Evolutionary conservation across 2,797 vertebrate species (phyloP).

Genomic region (Anguilla pacifica): DNA sequence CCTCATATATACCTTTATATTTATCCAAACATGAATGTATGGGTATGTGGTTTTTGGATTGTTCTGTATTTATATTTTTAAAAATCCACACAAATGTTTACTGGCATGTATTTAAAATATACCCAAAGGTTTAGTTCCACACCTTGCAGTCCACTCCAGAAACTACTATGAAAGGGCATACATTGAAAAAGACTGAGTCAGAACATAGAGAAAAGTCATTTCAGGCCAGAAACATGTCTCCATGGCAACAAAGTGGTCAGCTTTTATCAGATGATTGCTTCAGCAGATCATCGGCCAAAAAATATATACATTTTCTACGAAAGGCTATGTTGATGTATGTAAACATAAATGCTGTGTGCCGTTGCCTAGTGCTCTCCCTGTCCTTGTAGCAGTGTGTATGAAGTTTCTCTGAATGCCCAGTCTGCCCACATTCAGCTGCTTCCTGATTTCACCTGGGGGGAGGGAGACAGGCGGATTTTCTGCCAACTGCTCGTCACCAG

Average conservation of each 20-base stretch:
- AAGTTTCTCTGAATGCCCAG: too few relatives aligned
- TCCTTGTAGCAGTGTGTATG: not conserved
- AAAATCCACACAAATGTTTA: too few relatives aligned
- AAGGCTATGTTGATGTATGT: not conserved
- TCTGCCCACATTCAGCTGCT: not conserved
- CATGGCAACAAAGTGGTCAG: not conserved
- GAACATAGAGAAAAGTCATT: not conserved
- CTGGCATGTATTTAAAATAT: not conserved
- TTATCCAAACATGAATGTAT: too few relatives aligned
- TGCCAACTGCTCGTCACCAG: conserved; percentile 1
- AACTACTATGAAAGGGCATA: not conserved
- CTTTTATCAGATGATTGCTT: not conserved
- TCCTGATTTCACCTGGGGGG: not conserved
- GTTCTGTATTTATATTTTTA: too few relatives aligned
- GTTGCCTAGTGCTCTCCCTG: not conserved
- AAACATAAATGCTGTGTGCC: not conserved
- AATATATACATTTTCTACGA: not conserved
- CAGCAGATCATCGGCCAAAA: not conserved
- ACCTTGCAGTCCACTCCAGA: not conserved
- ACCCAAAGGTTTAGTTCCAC: not conserved
- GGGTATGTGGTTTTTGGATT: too few relatives aligned
- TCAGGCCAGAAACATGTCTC: not conserved
- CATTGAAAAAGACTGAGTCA: not conserved
- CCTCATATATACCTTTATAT: too few relatives aligned
- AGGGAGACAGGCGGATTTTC: not conserved